phyloP scores from a whole-genome alignment of 2,113 vertebrate species.

The Agapornis roseicollis region DNA sequence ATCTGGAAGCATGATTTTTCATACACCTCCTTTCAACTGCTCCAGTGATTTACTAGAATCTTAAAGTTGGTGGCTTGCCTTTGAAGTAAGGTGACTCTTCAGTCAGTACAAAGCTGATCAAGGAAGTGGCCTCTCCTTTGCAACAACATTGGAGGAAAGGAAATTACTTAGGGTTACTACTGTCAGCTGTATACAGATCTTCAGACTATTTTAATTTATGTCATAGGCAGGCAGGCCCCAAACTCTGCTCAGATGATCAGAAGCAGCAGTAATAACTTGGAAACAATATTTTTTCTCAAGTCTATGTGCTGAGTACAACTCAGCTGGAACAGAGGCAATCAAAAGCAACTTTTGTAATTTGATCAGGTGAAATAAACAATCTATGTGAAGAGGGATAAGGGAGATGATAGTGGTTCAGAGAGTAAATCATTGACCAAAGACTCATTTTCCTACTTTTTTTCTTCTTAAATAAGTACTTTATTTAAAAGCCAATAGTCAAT shows the following conservation, averaged over 20 bases:
- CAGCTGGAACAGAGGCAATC: not conserved
- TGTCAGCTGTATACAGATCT: constrained; percentile 17
- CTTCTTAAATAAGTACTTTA: not conserved
- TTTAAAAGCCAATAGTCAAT: not conserved
- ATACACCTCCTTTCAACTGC: not conserved
- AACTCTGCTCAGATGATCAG: constrained; percentile 39
- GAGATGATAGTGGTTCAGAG: not conserved
- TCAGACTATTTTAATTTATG: constrained; percentile 39
- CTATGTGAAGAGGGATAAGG: not conserved
- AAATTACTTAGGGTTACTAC: constrained; percentile 46
- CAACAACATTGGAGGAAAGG: constrained; percentile 22
- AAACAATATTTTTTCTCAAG: constrained; percentile 2
- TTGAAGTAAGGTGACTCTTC: constrained; percentile 34
- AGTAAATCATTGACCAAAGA: not conserved
- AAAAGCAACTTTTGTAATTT: not conserved
- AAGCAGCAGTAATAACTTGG: constrained; percentile 10
- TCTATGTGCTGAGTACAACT: not conserved
- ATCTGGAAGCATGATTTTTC: not conserved
- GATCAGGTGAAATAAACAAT: not conserved
- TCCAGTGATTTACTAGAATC: constrained; percentile 10
- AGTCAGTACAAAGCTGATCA: constrained; percentile 14
- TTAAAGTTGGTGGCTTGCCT: not conserved
- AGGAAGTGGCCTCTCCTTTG: not conserved
- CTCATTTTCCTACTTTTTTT: not conserved
- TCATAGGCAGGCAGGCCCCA: not conserved